Percentiles rank a stretch among this genome's conserved stretches.
phyloP scores from a whole-genome alignment of 2,797 vertebrate genomes.

The Acestrorhynchus altus region DNA sequence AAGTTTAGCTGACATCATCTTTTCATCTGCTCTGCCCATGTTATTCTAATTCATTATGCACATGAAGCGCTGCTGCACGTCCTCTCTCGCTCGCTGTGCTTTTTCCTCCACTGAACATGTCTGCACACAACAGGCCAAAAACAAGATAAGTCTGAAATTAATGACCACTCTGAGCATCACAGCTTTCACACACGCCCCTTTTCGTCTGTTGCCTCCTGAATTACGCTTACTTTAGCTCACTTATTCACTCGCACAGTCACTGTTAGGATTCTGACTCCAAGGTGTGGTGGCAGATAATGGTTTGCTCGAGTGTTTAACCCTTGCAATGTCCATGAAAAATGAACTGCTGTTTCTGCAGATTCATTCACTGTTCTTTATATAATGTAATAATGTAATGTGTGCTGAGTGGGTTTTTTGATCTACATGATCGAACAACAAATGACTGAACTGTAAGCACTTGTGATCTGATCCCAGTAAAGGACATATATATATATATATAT shows the following conservation, averaged over 20 bases:
- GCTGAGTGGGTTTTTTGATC: no score
- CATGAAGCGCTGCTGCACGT: conserved; percentile 56
- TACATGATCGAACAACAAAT: no score
- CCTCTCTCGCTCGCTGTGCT: conserved; percentile 42
- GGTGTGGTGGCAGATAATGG: conserved; percentile 42
- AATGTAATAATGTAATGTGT: no score
- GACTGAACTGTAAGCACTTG: no score
- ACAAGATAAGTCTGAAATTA: conserved; percentile 57
- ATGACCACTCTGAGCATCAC: conserved; percentile 46
- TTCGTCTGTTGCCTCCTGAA: conserved; percentile 49
- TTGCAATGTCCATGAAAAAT: background rate
- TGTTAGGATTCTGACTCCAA: conserved; percentile 43
- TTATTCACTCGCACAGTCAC: conserved; percentile 42
- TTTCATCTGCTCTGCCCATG: conserved; percentile 63
- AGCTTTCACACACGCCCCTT: conserved; percentile 24
- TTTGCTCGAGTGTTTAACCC: conserved; percentile 16
- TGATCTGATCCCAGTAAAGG: no score
- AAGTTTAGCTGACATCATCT: conserved; percentile 78
- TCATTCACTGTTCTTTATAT: no score
- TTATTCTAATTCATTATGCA: conserved; percentile 70
- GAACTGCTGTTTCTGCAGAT: background rate
- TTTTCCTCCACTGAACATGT: conserved; percentile 59
- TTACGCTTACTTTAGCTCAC: conserved; percentile 40
- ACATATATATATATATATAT: no score
- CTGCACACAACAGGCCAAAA: conserved; percentile 57